Evolutionary conservation across 2,888 invertebrate species (phyloP).

Genomic region (Dilophus febrilis): DNA sequence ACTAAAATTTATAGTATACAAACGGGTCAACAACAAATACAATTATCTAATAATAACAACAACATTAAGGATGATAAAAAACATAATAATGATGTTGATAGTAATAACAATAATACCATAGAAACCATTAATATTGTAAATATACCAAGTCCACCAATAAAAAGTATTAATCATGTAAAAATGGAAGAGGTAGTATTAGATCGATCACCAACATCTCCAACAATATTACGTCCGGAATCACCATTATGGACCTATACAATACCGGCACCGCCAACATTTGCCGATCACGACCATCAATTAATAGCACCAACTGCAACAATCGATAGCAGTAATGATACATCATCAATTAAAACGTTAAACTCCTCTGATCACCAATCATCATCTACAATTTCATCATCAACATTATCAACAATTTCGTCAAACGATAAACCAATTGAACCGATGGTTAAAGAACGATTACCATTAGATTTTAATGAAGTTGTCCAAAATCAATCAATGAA

Average conservation of each 20-base stretch:
- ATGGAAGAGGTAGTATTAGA: background rate
- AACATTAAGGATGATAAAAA: no score
- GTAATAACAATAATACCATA: background rate
- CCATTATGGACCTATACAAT: constrained; percentile 13
- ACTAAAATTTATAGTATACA: constrained; percentile 28
- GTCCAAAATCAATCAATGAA: constrained; percentile 1
- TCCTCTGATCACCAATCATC: constrained; percentile 14
- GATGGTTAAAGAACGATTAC: constrained; percentile 3
- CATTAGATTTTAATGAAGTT: constrained; percentile 6
- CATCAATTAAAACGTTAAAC: no score
- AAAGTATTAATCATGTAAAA: background rate
- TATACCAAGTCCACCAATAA: background rate
- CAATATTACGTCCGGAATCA: constrained; percentile 8
- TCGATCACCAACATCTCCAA: background rate
- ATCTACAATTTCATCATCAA: background rate
- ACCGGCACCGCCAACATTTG: constrained; percentile 9
- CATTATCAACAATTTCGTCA: background rate
- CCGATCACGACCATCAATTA: constrained; percentile 6
- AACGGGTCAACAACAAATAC: constrained; percentile 19
- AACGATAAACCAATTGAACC: constrained; percentile 3
- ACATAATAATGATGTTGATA: background rate
- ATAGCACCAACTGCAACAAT: constrained; percentile 18
- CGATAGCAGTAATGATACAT: background rate
- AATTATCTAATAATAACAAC: no score
- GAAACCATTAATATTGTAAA: background rate